Evolutionary conservation across 2,888 invertebrate species (phyloP).

Genomic region (Busseola fusca): DNA sequence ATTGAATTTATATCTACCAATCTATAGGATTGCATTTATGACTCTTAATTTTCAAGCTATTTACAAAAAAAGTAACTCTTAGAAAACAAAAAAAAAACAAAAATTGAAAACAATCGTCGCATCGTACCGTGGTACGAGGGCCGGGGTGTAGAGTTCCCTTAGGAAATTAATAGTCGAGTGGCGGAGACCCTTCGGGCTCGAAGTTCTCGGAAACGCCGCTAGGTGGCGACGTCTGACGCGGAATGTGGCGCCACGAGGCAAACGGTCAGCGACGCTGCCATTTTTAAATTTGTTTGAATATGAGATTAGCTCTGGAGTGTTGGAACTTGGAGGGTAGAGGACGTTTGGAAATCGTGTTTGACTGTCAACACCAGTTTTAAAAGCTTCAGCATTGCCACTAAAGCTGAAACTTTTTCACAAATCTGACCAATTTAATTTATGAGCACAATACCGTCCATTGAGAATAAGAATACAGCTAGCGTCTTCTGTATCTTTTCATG

Average conservation of each 20-base stretch:
- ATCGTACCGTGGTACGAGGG: constrained; percentile 76
- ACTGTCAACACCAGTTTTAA: too few relatives aligned
- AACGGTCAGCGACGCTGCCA: constrained; percentile 27
- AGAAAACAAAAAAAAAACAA: constrained; percentile 1
- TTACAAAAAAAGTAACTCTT: not conserved
- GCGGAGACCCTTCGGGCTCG: constrained; percentile 75
- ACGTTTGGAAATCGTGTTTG: not conserved
- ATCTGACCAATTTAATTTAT: not conserved
- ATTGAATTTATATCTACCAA: too few relatives aligned
- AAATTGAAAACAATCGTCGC: constrained; percentile 5
- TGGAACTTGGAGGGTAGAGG: too few relatives aligned
- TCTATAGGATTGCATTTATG: too few relatives aligned
- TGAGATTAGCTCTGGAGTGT: constrained; percentile 16
- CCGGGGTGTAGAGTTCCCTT: constrained; percentile 83
- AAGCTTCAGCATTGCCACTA: not conserved
- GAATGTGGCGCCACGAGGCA: constrained; percentile 37
- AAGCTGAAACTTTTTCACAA: not conserved
- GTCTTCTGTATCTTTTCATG: not conserved
- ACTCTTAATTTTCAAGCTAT: not conserved
- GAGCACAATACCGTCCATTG: not conserved
- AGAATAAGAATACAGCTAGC: not conserved
- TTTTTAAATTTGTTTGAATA: constrained; percentile 44
- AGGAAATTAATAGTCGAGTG: constrained; percentile 86
- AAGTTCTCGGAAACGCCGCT: constrained; percentile 71
- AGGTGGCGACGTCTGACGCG: constrained; percentile 75